Evolutionary conservation across 92 coral and sea anemone species (phyloP), one percentile per base, ranked within the genome.

Genomic region (Metridium senile): DNA sequence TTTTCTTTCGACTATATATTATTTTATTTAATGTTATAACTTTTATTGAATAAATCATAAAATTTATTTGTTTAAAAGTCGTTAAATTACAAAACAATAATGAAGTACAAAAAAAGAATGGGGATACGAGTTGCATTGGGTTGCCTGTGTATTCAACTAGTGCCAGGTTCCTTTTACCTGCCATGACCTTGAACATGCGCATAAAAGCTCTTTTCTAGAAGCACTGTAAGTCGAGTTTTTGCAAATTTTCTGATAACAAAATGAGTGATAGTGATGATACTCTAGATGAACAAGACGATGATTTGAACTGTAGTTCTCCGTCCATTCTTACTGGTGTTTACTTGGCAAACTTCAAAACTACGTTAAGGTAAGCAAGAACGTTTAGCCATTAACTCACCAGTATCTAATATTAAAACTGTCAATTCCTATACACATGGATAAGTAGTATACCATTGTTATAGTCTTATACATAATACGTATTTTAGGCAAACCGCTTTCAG

Each of bases 231-330:
- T 56, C 0, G 9, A 43, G 1, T 30, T 1, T 28, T 23, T 32
- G 2, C 26, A 4, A 31, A 51, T 39, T 26, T 22, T 28, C 11
- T 51, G 13, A 71, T 9, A 27, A 53, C 7, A 29, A 18, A 33
- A 67, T 77, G 82, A 77, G 72, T 53, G 82, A 77, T 25, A 77
- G 82, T 25, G 84, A 79, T 30, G 84, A 79, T 31, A 79, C 84
- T 6, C 26, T 54, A 33, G 62, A 74, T 71, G 26, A 4, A 13
- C 75, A 23, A 21, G 49, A 43, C 13, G 31, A 28, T 22, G 56
- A 45, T 0, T 2, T 58, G 13, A 17, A 11, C 52, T 54, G 74
- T n/a, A 47, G 33, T 20, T 79, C 84, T 11, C 84, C 84, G 17
- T 79, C 84, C 27, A 79, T 79, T 58, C 84, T 79, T 68, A 74